Percentiles rank a stretch among this genome's conserved stretches.
These are phyloP conservation scores for Petrolisthes cinctipes DNA, from an alignment of 2,888 invertebrate species.

Conservation along the genomic window DNA sequence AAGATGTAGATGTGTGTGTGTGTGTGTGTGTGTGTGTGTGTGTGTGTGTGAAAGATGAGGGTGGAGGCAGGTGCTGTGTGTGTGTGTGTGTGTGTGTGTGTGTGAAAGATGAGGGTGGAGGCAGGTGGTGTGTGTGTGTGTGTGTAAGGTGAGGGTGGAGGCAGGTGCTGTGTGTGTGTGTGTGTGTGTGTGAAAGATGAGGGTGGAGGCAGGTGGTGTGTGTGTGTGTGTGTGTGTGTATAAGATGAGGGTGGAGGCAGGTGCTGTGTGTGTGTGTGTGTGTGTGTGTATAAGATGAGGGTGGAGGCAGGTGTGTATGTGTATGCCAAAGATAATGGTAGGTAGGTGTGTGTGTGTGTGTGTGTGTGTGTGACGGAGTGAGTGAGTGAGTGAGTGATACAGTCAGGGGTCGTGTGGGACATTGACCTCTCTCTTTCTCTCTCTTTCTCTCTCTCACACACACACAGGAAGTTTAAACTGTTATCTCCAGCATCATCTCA, in stretches of 20 bases:
- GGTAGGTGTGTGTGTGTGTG: neutral
- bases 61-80: too few species aligned
- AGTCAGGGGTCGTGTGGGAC: neutral
- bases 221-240: neutral
- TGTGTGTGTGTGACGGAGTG: neutral
- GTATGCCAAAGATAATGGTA: neutral
- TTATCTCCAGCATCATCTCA: neutral
- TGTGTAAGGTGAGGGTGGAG: neutral
- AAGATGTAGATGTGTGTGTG: neutral
- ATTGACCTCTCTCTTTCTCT: neutral
- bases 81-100: conserved; percentile 26
- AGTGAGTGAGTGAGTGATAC: neutral
- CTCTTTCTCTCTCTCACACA: neutral
- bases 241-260: neutral
- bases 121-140: neutral
- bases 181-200: neutral
- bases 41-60: conserved; percentile 26
- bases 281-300: neutral
- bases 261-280: conserved; percentile 9
- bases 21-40: conserved; percentile 23
- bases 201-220: neutral
- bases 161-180: neutral
- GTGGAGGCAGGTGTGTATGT: neutral
- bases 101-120: neutral
- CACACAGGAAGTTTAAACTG: neutral